Base-by-base conservation (phyloP, 2,113 vertebrate species). In the Misgurnus anguillicaudatus region DNA sequence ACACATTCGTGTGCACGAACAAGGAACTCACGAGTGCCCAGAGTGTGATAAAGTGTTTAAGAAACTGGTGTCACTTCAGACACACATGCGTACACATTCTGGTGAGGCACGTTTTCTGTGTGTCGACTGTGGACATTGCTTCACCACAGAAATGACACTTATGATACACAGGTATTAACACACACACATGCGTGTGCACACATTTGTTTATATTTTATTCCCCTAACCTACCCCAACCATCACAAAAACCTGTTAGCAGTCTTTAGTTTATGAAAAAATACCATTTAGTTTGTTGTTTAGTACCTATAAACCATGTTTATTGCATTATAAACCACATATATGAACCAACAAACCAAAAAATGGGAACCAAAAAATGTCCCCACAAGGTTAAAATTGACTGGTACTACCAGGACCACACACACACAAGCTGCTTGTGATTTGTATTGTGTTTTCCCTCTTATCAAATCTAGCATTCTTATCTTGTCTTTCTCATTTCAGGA, bases 11-110 rank as follows among this genome's bases (percentile, higher is more conserved):
- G 94, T 94, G 9, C 96, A 97, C 0, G 91, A 95, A 14, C 93
- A 94, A 3, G 95, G 94, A 51, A 96, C 95, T 0, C 92, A 95
- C 0, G 94, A 95, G 67, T 97, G 96, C 57, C 91, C 90, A 0
- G 92, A 95, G 73, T 97, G 96, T 42, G 94, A 92, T 60, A 95
- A 94, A 84, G 90, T 96, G 80, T 97, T 97, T 87, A 96, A 96
- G 89, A 96, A 95, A 78, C 90, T 91, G 0, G 87, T 92, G 0
- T 95, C 96, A 0, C 88, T 97, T 58, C 94, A 96, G 82, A 94
- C 94, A 51, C 96, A 97, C 88, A 91, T 94, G 90, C 92, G 94
- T 61, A 89, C 94, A 0, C 96, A 97, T 85, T 94, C 93, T 0
- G 95, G 96, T 0, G 96, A 96, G 81, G 94, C 94, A 21, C 90